Percentiles rank a stretch among this genome's conserved stretches.
Evolutionary conservation across 2,797 vertebrate genomes (phyloP).

Genomic region (Sebastolobus alascanus): DNA sequence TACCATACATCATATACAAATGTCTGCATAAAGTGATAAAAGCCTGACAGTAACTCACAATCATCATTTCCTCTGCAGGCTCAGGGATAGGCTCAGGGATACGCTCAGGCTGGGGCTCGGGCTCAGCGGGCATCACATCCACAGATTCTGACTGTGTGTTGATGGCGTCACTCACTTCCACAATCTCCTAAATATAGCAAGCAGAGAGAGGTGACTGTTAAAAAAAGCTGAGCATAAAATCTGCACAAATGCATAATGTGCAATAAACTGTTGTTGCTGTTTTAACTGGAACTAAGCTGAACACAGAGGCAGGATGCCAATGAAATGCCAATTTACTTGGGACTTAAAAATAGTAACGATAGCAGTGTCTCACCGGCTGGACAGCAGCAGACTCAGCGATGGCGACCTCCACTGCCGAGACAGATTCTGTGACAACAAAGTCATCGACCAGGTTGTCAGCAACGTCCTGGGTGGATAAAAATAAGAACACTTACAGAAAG

Average conservation of each 20-base stretch:
- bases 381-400: conserved; percentile 46
- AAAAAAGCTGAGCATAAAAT: not conserved
- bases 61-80: conserved; percentile 48
- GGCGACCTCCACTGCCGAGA: conserved; percentile 53
- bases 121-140: conserved; percentile 25
- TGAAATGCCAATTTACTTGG: not conserved
- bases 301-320: not conserved
- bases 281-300: not conserved
- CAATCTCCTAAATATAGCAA: conserved; percentile 50
- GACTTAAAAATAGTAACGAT: not conserved
- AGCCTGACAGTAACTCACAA: conserved; percentile 42
- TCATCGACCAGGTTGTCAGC: conserved; percentile 63
- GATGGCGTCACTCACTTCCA: conserved; percentile 34
- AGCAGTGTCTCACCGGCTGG: conserved; percentile 60
- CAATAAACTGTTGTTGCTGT: not conserved
- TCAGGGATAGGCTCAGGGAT: conserved; percentile 14
- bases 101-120: conserved; percentile 33
- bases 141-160: conserved; percentile 36
- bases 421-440: conserved; percentile 69
- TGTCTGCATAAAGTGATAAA: not conserved
- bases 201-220: not conserved
- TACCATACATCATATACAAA: not conserved
- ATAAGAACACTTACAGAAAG: not conserved
- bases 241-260: not conserved
- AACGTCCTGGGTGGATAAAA: conserved; percentile 24